phyloP scores from a whole-genome alignment of 2,113 vertebrate genomes.

The Perognathus longimembris region DNA sequence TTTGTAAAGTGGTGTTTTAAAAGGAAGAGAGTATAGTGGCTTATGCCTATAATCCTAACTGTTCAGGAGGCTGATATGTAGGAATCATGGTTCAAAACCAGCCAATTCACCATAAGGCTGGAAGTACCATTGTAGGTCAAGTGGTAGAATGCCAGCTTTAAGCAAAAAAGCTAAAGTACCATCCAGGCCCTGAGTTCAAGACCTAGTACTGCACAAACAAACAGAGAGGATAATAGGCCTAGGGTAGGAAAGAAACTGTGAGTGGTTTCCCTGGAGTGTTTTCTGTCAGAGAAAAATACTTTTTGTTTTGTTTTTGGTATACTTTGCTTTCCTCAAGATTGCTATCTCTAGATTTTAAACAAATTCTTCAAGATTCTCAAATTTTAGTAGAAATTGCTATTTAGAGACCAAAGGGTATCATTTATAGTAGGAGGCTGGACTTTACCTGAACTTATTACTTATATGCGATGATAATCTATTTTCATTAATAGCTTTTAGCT shows the following conservation, averaged over 20 bases:
- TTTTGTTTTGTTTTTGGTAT: conserved; percentile 7
- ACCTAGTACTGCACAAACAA: too few species aligned
- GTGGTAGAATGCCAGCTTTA: too few species aligned
- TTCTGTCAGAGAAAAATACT: conserved; percentile 51
- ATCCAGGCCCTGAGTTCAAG: too few species aligned
- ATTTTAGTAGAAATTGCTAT: background rate
- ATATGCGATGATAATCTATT: background rate
- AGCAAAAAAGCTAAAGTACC: too few species aligned
- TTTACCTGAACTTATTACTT: background rate
- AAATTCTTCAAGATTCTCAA: background rate
- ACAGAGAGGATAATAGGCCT: background rate
- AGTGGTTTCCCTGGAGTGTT: conserved; percentile 37
- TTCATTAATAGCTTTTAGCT: background rate
- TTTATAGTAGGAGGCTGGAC: background rate
- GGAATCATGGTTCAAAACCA: too few species aligned
- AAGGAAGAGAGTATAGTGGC: background rate
- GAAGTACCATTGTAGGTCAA: too few species aligned
- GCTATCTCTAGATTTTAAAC: background rate
- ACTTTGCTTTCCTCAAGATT: background rate
- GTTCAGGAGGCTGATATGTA: too few species aligned
- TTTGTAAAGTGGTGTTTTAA: background rate
- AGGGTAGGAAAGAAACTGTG: background rate
- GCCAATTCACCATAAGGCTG: too few species aligned
- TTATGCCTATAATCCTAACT: too few species aligned
- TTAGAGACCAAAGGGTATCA: background rate